Evolutionary conservation across 2,888 invertebrate genomes (phyloP), one percentile per base, ranked within the genome.

Genomic region (Epinotia nisella): DNA sequence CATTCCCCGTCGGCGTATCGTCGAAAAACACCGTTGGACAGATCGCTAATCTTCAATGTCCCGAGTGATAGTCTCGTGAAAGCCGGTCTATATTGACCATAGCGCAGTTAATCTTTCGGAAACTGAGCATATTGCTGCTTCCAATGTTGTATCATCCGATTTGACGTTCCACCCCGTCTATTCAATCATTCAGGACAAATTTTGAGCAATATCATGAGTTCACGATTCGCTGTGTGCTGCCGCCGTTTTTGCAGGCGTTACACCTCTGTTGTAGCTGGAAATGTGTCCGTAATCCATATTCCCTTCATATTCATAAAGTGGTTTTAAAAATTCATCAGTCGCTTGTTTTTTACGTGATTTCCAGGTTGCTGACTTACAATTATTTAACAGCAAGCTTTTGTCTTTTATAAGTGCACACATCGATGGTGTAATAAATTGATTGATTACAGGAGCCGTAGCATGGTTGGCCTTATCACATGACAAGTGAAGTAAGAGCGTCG

Each of bases 101-200:
- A 13, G 39, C 2, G 60, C 45, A 66, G 53, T 71, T 71, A 71
- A 56, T 68, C 45, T 35, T 24, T 51, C 72, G 29, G 49, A 72
- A 68, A 60, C 66, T 53, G 71, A 29, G 21, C 41, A 71, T 61
- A 71, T 67, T 60, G 60, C 45, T 3, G 55, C 45, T 24, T 59
- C n/a, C 45, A 41, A 53, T 65, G 45, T 56, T 64, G 56, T 56
- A 35, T 29, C 56, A 55, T 65, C 19, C 55, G 61, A 65, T 59
- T 51, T 51, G 51, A 19, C 53, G 70, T 62, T 71, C 51, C 19
- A 24, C 58, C n/a, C 19, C 21, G 49, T 59, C 39, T 58, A 68
- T 68, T 67, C 67, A 67, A 67, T 67, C 67, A 56, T 67, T 58
- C 56, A 24, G 24, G 56, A 21, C 13, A 13, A 15, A 45, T 66